Base-by-base conservation (phyloP, 2,797 vertebrate species). In the Enteromius unitaeniatus region DNA sequence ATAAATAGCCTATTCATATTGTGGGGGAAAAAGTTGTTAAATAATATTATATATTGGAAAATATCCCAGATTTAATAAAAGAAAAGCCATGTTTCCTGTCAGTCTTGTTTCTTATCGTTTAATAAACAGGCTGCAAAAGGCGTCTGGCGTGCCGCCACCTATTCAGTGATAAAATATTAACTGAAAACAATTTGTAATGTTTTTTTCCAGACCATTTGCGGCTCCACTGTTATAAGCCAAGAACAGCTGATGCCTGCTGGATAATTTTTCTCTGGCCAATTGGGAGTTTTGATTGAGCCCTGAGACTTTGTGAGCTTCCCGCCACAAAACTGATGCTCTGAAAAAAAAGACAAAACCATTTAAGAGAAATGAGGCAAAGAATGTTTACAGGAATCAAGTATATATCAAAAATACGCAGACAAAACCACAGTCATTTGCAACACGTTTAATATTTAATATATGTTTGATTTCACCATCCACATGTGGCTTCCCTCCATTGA, bases 251-350 rank as follows among this genome's bases (percentile, higher is more conserved):
- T 94, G 58, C 96, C 96, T 0, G 95, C 70, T 1, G 97, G 97
- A 81, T 98, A 98, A 78, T 97, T 95, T 1, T 95, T 96, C 62
- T 97, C 93, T 0, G 97, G 97, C 97, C 97, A 98, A 92, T 97
- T 97, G 49, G 96, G 97, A 0, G 97, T 97, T 80, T 89, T 95
- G 88, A 98, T 91, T 81, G 95, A 94, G 72, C 97, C 97, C 90
- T 97, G 96, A n/a, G 95, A 86, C 86, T 98, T 97, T 86, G 95
- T 96, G 73, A 97, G 88, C 86, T 96, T 96, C 67, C 96, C 97
- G 21, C 97, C 97, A 68, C 97, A 98, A 88, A 95, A 93, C 88
- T 96, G 94, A 31, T 95, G 87, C 34, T 96, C 97, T 97, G 83
- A 40, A 69, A 84, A 40, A 85, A 79, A 40, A 45, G 10, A 74